These are phyloP conservation scores for Podarcis cretensis DNA, from an alignment of 2,113 vertebrate species.

Conservation along the genomic window DNA sequence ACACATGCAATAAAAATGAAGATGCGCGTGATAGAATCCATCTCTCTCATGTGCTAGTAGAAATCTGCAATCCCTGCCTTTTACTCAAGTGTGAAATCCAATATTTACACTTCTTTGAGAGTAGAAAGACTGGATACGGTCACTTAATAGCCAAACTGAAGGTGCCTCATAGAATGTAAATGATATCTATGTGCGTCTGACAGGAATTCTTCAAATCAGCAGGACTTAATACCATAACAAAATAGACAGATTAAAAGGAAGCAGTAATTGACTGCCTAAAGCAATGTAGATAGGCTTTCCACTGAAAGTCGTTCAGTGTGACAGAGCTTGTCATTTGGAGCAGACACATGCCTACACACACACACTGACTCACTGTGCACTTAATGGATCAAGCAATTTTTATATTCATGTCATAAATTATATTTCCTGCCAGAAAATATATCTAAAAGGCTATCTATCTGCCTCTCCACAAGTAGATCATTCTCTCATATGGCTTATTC, in stretches of 20 bases:
- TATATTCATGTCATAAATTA: background rate
- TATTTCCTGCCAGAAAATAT: background rate
- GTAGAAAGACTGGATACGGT: background rate
- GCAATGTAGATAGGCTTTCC: slow-evolving; percentile 10
- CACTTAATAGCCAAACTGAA: slow-evolving; percentile 5
- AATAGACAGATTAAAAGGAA: background rate
- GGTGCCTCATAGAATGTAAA: background rate
- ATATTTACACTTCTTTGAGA: background rate
- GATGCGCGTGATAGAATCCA: background rate
- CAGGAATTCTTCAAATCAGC: background rate
- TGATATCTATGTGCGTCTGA: background rate
- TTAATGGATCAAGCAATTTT: background rate
- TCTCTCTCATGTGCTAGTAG: background rate
- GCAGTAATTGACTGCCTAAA: slow-evolving; percentile 17
- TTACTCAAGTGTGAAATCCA: background rate
- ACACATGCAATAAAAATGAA: slow-evolving; percentile 3
- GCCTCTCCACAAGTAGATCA: no score
- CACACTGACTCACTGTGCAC: background rate
- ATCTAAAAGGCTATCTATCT: background rate
- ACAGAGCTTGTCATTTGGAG: background rate
- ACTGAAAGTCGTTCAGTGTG: background rate
- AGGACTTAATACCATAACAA: background rate
- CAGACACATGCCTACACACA: background rate
- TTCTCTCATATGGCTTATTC: background rate
- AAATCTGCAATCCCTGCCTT: background rate